Conservation (phyloP, 2,113 vertebrate genomes). For the Porphyrio hochstetteri region DNA sequence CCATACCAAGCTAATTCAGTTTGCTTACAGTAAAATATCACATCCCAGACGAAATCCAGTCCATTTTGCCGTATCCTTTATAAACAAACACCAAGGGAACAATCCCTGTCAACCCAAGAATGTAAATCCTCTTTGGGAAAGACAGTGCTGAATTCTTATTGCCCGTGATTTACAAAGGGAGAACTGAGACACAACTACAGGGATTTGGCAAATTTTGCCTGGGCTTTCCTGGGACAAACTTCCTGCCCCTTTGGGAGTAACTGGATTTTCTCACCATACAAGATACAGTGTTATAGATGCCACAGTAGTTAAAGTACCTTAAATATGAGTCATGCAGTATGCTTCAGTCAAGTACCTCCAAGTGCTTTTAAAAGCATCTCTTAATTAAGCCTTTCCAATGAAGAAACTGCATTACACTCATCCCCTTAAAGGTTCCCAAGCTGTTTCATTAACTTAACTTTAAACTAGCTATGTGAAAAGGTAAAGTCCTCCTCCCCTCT, state of each 20-base stretch:
- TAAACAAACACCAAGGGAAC: neutral
- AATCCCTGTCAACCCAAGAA: neutral
- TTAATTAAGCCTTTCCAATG: neutral
- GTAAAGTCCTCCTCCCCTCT: neutral
- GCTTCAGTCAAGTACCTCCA: neutral
- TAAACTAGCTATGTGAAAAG: neutral
- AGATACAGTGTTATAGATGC: neutral
- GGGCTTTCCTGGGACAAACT: neutral
- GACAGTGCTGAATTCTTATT: neutral
- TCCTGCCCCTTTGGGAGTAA: neutral
- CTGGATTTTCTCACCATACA: neutral
- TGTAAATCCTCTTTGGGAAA: constrained; percentile 3
- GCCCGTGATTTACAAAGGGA: neutral
- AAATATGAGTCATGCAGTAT: neutral
- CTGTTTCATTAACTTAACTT: neutral
- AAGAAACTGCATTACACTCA: neutral
- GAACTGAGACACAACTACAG: neutral
- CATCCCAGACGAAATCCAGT: neutral
- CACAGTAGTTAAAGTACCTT: neutral
- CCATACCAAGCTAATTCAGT: neutral
- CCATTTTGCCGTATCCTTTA: neutral
- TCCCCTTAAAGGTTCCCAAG: neutral
- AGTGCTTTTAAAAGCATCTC: neutral
- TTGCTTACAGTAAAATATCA: neutral
- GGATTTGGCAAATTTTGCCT: neutral